phyloP scores from a whole-genome alignment of 2,113 vertebrate species.

The Syngnathus floridae region DNA sequence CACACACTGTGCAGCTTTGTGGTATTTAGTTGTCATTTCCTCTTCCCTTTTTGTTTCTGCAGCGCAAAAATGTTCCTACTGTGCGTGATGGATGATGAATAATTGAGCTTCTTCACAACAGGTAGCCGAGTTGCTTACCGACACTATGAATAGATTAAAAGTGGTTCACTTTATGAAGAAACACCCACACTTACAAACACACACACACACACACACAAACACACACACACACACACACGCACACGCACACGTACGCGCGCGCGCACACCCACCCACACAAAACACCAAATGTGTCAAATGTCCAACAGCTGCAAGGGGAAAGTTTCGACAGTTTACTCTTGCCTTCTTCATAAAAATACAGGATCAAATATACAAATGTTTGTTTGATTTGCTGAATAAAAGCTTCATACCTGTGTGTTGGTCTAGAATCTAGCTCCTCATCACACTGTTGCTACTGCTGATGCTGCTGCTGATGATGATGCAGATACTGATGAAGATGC shows the following conservation, averaged over 20 bases:
- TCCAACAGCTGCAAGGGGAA: neutral
- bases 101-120: slow-evolving; percentile 36
- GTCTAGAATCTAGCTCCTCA: slow-evolving; percentile 55
- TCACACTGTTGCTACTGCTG: slow-evolving; percentile 39
- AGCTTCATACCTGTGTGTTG: slow-evolving; percentile 50
- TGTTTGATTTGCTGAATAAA: neutral
- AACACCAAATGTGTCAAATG: neutral
- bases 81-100: neutral
- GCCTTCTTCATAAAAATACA: neutral
- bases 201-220: neutral
- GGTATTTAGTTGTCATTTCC: slow-evolving; percentile 11
- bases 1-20: neutral
- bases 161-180: neutral
- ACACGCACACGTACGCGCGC: neutral
- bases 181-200: slow-evolving; percentile 1
- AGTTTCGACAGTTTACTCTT: neutral
- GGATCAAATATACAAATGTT: neutral
- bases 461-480: slow-evolving; percentile 20
- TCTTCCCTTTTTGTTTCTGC: slow-evolving; percentile 10
- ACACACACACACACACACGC: neutral
- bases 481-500: slow-evolving; percentile 34
- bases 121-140: slow-evolving; percentile 19
- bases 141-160: slow-evolving; percentile 19
- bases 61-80: neutral
- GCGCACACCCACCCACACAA: neutral